These are phyloP conservation scores for Diarsia rubi DNA, from an alignment of 2,888 invertebrate genomes.

Conservation along the genomic window DNA sequence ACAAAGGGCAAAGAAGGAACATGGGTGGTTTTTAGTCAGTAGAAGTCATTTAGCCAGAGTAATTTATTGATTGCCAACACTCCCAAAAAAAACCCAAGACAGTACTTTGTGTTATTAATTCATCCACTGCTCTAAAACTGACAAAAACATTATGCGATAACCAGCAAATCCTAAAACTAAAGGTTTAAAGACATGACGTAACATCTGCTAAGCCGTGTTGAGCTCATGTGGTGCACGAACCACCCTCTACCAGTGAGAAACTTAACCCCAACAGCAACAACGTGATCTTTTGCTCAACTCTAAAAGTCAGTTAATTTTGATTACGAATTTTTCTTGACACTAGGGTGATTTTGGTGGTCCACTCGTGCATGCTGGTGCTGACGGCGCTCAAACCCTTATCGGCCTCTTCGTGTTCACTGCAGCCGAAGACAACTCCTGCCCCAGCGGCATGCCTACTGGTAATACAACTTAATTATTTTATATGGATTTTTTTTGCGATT, in stretches of 20 bases:
- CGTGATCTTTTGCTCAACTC: background rate
- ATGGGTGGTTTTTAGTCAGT: too few species aligned
- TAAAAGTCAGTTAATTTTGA: background rate
- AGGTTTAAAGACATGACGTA: background rate
- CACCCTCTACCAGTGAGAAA: background rate
- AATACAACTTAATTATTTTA: background rate
- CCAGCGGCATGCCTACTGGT: constrained; percentile 84
- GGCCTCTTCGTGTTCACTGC: constrained; percentile 80
- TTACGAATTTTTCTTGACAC: background rate
- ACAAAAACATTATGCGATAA: too few species aligned
- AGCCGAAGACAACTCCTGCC: constrained; percentile 80
- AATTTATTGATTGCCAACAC: too few species aligned
- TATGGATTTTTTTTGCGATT: background rate
- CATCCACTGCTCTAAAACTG: background rate
- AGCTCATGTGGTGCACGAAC: too few species aligned
- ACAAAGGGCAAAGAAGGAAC: too few species aligned
- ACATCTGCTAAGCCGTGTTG: background rate
- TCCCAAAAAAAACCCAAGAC: too few species aligned
- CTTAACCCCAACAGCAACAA: background rate
- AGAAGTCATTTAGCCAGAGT: too few species aligned
- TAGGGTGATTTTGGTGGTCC: constrained; percentile 77
- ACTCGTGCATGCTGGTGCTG: constrained; percentile 1
- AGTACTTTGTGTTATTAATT: too few species aligned
- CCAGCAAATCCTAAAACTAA: background rate
- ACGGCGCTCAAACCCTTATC: constrained; percentile 70